Evolutionary conservation across 2,797 vertebrate species (phyloP), one percentile per base, ranked within the genome.

Genomic region (Loris lydekkerianus): DNA sequence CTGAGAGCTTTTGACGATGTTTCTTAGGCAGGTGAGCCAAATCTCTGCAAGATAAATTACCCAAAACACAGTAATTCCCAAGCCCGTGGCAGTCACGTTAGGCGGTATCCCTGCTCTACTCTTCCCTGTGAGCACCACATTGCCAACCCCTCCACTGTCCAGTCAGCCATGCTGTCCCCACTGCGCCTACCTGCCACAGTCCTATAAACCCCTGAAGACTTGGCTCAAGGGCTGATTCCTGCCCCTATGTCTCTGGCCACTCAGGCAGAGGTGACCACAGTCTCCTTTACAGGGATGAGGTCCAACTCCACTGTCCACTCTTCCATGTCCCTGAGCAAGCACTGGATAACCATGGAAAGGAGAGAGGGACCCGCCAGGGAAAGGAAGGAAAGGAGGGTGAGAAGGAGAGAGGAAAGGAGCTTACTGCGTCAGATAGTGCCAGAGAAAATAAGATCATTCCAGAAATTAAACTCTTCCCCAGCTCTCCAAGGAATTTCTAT

Each of bases 181-280:
- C 49, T 31, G 7, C 10, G 5, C 3, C n/a, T 15, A 4, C 1
- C 69, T 20, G 7, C 34, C 37, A 9, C 63, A 29, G 15, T 5
- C 86, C 82, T 29, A 65, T 17, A 21, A 6, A 11, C 3, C 25
- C 56, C 25, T 53, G 31, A 34, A 11, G 77, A 21, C 3, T n/a
- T 4, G 23, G 43, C 13, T 60, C 21, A 11, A n/a, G 20, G 3
- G 34, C 14, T 14, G 10, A n/a, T 81, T 81, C 53, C 25, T 4
- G 31, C 43, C 23, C 46, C 18, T 0, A 1, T 10, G 25, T 69
- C n/a, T 29, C 67, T 0, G 9, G 18, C 3, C 43, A 1, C 6
- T 14, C 46, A 10, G 37, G 14, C 13, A 25, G 53, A 11, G 6
- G 7, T 1, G 3, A 58, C 18, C 2, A 40, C 37, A 6, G 1